These are phyloP conservation scores for Furcifer pardalis DNA, from an alignment of 2,797 vertebrate species.

Conservation along the genomic window DNA sequence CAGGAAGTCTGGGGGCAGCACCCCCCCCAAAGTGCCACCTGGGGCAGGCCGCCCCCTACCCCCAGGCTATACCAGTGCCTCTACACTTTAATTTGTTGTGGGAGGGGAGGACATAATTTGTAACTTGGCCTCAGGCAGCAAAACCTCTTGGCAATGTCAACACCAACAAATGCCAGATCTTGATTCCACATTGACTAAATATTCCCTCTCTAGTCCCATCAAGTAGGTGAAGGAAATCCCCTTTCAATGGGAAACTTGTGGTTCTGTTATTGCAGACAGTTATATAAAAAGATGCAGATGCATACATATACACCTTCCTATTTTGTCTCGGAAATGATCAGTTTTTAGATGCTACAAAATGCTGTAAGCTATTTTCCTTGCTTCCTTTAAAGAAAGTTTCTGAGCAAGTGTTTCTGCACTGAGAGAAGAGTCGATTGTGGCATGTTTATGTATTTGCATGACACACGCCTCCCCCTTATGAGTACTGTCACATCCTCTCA, in stretches of 20 bases:
- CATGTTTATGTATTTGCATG: slow-evolving; percentile 49
- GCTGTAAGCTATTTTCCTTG: not conserved
- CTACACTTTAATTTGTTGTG: not conserved
- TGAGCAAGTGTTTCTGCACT: slow-evolving; percentile 23
- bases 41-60: too few species aligned
- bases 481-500: slow-evolving; percentile 57
- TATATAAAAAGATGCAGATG: too few species aligned
- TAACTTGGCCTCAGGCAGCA: not conserved
- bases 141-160: not conserved
- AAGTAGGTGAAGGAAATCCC: not conserved
- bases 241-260: not conserved
- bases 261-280: not conserved
- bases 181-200: not conserved
- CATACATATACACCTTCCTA: not conserved
- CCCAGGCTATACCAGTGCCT: too few species aligned
- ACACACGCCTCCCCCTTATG: slow-evolving; percentile 41
- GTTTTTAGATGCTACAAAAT: not conserved
- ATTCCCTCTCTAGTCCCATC: not conserved
- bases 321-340: not conserved
- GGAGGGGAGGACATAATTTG: not conserved
- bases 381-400: slow-evolving; percentile 15
- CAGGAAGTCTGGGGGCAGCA: too few species aligned
- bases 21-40: too few species aligned
- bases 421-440: slow-evolving; percentile 22
- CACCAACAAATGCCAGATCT: not conserved